Conservation (phyloP, 1,140 invertebrate species). For the Caenorhabditis tropicalis region DNA sequence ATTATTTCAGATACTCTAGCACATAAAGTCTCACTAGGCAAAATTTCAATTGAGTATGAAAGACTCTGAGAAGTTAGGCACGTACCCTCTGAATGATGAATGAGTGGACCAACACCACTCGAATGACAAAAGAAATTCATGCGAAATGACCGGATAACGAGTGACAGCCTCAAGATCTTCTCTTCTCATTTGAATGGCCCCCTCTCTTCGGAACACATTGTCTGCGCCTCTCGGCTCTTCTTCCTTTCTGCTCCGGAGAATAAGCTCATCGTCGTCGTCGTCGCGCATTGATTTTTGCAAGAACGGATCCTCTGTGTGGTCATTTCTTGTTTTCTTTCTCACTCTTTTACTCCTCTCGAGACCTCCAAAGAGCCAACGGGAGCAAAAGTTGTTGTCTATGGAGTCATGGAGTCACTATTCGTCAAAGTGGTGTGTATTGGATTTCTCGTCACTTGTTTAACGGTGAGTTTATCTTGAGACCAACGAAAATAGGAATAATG, state of each 20-base stretch:
- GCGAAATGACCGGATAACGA: not conserved
- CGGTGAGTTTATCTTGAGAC: not conserved
- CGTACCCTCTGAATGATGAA: not conserved
- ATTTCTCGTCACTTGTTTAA: constrained; percentile 4
- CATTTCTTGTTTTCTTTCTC: not conserved
- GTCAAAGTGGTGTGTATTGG: constrained; percentile 12
- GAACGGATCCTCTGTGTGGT: not conserved
- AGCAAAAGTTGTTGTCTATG: not conserved
- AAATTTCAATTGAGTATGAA: too few species aligned
- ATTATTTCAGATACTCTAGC: too few species aligned
- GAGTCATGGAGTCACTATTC: not conserved
- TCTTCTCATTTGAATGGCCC: constrained; percentile 4
- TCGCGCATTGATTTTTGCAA: constrained; percentile 32
- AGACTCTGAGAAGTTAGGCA: not conserved
- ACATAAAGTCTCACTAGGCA: too few species aligned
- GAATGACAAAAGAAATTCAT: not conserved
- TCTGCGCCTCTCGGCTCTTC: not conserved
- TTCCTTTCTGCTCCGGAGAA: not conserved
- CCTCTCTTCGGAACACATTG: not conserved
- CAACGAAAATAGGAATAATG: not conserved
- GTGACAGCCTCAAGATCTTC: constrained; percentile 1
- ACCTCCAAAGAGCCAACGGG: not conserved
- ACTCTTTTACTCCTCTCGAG: not conserved
- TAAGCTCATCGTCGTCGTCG: constrained; percentile 33
- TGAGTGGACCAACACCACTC: not conserved